phyloP scores from a whole-genome alignment of 2,888 invertebrate genomes.

The Hoplodrina ambigua region DNA sequence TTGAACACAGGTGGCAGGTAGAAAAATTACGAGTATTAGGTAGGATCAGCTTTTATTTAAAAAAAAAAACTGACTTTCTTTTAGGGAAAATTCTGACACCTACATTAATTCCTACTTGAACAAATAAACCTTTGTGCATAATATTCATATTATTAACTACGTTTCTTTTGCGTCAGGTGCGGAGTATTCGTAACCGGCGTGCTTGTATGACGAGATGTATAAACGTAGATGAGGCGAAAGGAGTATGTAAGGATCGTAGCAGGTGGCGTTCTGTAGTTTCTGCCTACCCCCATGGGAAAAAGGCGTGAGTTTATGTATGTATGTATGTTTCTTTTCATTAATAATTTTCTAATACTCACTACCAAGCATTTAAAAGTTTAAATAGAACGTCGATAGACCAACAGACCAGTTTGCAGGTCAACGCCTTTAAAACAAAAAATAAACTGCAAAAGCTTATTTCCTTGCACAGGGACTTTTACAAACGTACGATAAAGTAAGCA shows the following conservation, averaged over 20 bases:
- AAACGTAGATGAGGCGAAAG: too few relatives aligned
- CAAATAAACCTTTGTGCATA: too few relatives aligned
- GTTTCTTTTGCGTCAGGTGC: too few relatives aligned
- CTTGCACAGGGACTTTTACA: constrained; percentile 35
- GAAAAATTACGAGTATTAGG: not conserved
- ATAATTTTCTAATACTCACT: constrained; percentile 7
- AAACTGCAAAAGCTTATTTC: constrained; percentile 27
- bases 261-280: too few relatives aligned
- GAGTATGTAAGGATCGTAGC: too few relatives aligned
- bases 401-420: constrained; percentile 48
- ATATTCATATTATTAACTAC: too few relatives aligned
- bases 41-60: not conserved
- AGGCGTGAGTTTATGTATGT: too few relatives aligned
- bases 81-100: too few relatives aligned
- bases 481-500: constrained; percentile 19
- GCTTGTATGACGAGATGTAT: too few relatives aligned
- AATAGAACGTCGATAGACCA: constrained; percentile 28
- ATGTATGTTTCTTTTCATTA: too few relatives aligned
- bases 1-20: not conserved
- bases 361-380: constrained; percentile 16
- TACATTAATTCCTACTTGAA: not conserved
- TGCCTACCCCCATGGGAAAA: too few relatives aligned
- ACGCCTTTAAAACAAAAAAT: constrained; percentile 33
- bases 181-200: too few relatives aligned
- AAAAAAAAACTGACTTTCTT: not conserved